A percentile compares a stretch with the other conserved stretches of the same genome.
These are phyloP conservation scores for Druon quercuslanigerum DNA, from an alignment of 1,140 invertebrate species.

Conservation along the genomic window DNA sequence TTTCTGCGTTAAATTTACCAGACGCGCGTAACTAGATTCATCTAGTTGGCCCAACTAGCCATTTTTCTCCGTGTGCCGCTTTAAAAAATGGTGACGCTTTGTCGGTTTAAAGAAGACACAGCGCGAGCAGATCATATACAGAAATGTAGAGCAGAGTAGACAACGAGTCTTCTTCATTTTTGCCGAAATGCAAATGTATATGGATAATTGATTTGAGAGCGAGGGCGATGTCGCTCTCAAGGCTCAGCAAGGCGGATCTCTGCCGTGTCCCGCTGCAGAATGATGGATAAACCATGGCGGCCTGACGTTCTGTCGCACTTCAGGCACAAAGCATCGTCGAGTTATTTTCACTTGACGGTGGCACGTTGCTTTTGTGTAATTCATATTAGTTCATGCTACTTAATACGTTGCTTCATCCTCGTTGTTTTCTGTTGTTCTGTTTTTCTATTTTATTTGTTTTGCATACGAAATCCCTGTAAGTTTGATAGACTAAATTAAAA, in stretches of 20 bases:
- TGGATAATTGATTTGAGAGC: slow-evolving; percentile 51
- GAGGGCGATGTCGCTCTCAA: slow-evolving; percentile 39
- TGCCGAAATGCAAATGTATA: slow-evolving; percentile 40
- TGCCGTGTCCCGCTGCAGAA: slow-evolving; percentile 54
- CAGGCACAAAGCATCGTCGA: slow-evolving; percentile 63
- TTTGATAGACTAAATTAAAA: slow-evolving; percentile 14
- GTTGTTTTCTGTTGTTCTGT: neutral
- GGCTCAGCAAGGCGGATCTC: slow-evolving; percentile 37
- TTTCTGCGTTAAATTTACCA: too few relatives aligned
- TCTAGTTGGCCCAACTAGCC: too few relatives aligned
- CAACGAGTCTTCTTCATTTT: slow-evolving; percentile 29
- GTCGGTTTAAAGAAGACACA: slow-evolving; percentile 7
- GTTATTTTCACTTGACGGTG: slow-evolving; percentile 66
- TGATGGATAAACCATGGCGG: slow-evolving; percentile 64
- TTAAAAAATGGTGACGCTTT: slow-evolving; percentile 21
- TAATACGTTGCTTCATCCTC: slow-evolving; percentile 49
- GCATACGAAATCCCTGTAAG: slow-evolving; percentile 35
- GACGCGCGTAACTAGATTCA: too few relatives aligned
- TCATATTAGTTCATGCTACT: slow-evolving; percentile 59
- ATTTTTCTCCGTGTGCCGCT: too few relatives aligned
- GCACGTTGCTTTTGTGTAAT: slow-evolving; percentile 59
- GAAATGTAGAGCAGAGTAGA: neutral
- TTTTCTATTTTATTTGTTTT: slow-evolving; percentile 40
- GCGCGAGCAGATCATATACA: slow-evolving; percentile 12
- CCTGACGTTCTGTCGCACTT: slow-evolving; percentile 63